Evolutionary conservation across 2,797 vertebrate species (phyloP).

Genomic region (Cyprinella venusta): DNA sequence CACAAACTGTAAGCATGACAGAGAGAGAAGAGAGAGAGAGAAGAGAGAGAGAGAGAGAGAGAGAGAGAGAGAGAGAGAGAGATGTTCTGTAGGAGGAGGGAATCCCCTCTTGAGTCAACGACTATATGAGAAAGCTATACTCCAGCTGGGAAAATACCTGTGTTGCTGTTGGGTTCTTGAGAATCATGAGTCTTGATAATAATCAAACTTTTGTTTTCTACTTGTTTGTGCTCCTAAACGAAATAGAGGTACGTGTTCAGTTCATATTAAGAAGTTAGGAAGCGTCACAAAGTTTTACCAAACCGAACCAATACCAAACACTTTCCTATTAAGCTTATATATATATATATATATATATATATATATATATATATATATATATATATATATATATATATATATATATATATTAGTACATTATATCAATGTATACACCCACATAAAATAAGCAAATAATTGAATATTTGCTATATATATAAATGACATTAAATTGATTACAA

Average conservation of each 20-base stretch:
- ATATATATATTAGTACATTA: neutral
- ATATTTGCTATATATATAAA: too few species aligned
- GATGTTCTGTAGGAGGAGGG: slow-evolving; percentile 57
- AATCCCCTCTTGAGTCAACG: slow-evolving; percentile 64
- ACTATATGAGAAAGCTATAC: slow-evolving; percentile 57
- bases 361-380: slow-evolving; percentile 3
- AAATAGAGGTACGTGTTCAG: slow-evolving; percentile 5
- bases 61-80: slow-evolving; percentile 44
- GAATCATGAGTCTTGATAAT: slow-evolving; percentile 34
- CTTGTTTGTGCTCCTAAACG: slow-evolving; percentile 26
- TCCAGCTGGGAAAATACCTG: slow-evolving; percentile 62
- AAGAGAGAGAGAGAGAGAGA: slow-evolving; percentile 45
- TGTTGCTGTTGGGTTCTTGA: slow-evolving; percentile 47
- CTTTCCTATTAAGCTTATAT: neutral
- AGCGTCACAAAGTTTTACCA: slow-evolving; percentile 8
- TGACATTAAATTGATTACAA: too few species aligned
- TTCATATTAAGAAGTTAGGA: neutral
- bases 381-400: slow-evolving; percentile 8
- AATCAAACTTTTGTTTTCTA: slow-evolving; percentile 31
- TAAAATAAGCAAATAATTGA: too few species aligned
- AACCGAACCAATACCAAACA: neutral
- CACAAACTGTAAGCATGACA: slow-evolving; percentile 51
- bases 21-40: too few species aligned
- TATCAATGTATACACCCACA: neutral
- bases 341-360: neutral